Evolutionary conservation across 1,140 invertebrate genomes (phyloP), one percentile per base, ranked within the genome.

Genomic region (Tetramorium alpestre): DNA sequence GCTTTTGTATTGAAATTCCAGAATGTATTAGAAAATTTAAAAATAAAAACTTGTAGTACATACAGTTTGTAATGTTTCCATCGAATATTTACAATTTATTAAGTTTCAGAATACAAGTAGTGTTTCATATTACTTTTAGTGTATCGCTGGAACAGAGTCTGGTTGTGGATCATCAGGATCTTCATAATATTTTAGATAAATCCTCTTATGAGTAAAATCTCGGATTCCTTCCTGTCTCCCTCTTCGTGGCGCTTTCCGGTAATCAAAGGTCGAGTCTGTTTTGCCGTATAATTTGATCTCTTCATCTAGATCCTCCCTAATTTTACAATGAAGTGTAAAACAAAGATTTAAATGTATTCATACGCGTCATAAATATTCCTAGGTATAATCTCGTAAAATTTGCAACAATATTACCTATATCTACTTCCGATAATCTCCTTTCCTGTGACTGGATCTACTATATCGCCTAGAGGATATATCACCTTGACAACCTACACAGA

Each of bases 381-480:
- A 44, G 6, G 5, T 33, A 65, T 58, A 18, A 64, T 47, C 0
- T 22, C 3, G 1, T 67, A 3, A 60, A 70, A 62, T 13, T 18
- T 49, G 38, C 13, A n/a, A 81, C 1, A 2, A 13, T 49, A 6
- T 58, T 92, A 96, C 96, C 96, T 96, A 90, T 98, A 98, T 91
- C 96, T 95, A 75, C 96, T 96, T 62, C 95, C 96, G 2, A 97
- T 96, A 77, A 97, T 96, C 94, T 98, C 97, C 93, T 98, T 98
- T 41, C 97, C 97, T 88, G 97, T 98, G 33, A 98, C 94, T 49
- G 98, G 98, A 95, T 98, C 98, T 62, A 96, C 97, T 22, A 98
- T 95, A 95, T 99, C 98, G 87, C 98, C 98, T 88, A 97, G 95
- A 25, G 97, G 97, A 94, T 98, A 98, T 38, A 99, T 96, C 18